Percentiles rank a stretch among this genome's conserved stretches.
Conservation (phyloP, 1,140 invertebrate species). For the Lycorma delicatula region DNA sequence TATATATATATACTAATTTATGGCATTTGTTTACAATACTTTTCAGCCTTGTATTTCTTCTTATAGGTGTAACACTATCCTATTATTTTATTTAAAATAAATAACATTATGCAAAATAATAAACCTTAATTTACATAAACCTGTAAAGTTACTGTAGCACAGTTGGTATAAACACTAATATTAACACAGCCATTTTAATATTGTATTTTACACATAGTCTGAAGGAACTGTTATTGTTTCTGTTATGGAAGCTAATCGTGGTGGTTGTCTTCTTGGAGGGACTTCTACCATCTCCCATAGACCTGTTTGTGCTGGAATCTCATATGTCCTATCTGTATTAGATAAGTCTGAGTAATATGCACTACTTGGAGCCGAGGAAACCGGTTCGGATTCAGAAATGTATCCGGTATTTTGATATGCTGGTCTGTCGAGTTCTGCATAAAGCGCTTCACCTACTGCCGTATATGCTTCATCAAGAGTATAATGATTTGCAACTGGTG, state of each 20-base stretch:
- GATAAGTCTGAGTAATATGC: constrained; percentile 61
- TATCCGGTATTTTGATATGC: constrained; percentile 62
- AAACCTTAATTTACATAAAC: too few relatives aligned
- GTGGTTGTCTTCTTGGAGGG: constrained; percentile 30
- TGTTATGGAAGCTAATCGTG: constrained; percentile 53
- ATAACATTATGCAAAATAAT: too few relatives aligned
- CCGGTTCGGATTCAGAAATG: constrained; percentile 51
- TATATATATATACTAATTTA: too few relatives aligned
- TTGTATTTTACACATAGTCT: constrained; percentile 47
- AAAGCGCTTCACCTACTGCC: constrained; percentile 48
- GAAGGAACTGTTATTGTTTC: constrained; percentile 46
- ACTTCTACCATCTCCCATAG: constrained; percentile 33
- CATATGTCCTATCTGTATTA: constrained; percentile 47
- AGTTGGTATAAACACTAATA: too few relatives aligned
- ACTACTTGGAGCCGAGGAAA: constrained; percentile 56
- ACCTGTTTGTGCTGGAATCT: constrained; percentile 40
- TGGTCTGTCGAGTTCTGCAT: constrained; percentile 57
- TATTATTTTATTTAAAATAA: too few relatives aligned
- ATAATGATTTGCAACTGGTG: constrained; percentile 53
- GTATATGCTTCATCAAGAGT: constrained; percentile 56
- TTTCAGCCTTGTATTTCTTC: too few relatives aligned
- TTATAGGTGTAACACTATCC: too few relatives aligned
- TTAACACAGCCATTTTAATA: neutral
- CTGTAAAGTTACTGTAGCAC: too few relatives aligned
- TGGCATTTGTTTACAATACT: too few relatives aligned